These are phyloP conservation scores for Heterochromis multidens DNA, from an alignment of 2,113 vertebrate genomes.

Conservation along the genomic window DNA sequence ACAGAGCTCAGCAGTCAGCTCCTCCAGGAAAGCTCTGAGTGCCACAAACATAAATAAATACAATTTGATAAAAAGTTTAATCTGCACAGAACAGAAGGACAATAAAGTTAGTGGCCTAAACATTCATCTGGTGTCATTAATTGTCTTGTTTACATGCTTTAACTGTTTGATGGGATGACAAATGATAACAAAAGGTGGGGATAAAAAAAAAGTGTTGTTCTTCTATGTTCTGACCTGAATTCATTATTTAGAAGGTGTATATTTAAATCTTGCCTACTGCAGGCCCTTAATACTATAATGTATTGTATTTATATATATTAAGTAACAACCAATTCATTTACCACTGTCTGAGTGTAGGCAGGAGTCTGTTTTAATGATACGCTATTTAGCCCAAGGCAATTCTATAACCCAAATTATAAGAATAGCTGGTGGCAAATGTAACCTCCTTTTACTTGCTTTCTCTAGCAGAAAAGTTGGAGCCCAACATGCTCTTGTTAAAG, in stretches of 20 bases:
- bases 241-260: background rate
- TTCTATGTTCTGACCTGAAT: background rate
- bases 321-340: background rate
- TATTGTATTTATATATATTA: background rate
- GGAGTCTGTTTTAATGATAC: background rate
- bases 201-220: background rate
- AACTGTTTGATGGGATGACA: background rate
- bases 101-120: background rate
- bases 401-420: background rate
- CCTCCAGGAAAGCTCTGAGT: background rate
- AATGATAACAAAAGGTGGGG: background rate
- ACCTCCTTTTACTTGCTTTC: background rate
- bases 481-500: background rate
- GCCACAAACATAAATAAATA: background rate
- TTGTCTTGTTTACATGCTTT: background rate
- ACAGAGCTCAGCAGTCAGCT: background rate
- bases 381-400: background rate
- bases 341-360: background rate
- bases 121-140: background rate
- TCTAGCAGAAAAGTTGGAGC: background rate
- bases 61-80: background rate
- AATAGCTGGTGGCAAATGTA: constrained; percentile 3
- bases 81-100: background rate
- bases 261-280: background rate
- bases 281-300: background rate